Conservation (phyloP, 2,113 vertebrate genomes). For the Nycticryphes semicollaris region DNA sequence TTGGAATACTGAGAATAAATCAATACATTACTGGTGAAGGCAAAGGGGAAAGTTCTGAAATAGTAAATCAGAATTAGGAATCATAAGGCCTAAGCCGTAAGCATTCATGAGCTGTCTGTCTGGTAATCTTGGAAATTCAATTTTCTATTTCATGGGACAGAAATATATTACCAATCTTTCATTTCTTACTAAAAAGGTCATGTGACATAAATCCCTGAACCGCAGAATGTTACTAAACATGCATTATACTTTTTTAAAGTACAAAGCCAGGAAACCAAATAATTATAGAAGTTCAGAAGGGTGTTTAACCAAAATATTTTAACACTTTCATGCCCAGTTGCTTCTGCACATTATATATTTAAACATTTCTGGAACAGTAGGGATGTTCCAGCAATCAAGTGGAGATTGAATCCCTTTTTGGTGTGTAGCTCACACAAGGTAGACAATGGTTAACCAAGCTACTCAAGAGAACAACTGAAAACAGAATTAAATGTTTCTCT, state of each 20-base stretch:
- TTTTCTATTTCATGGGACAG: not conserved
- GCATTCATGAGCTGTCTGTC: not conserved
- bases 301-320: not conserved
- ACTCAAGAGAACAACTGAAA: not conserved
- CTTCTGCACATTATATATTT: not conserved
- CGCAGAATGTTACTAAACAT: not conserved
- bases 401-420: not conserved
- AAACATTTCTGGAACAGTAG: not conserved
- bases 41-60: not conserved
- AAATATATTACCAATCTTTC: not conserved
- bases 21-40: not conserved
- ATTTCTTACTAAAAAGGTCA: not conserved
- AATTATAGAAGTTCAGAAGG: not conserved
- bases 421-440: not conserved
- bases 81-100: not conserved
- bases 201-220: not conserved
- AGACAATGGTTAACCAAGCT: not conserved
- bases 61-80: not conserved
- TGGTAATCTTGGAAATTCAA: not conserved
- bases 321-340: not conserved
- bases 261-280: not conserved
- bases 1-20: not conserved
- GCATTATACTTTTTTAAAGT: not conserved
- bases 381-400: not conserved
- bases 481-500: not conserved